Evolutionary conservation across 1,140 invertebrate genomes (phyloP).

Genomic region (Scaptomyza graminum): DNA sequence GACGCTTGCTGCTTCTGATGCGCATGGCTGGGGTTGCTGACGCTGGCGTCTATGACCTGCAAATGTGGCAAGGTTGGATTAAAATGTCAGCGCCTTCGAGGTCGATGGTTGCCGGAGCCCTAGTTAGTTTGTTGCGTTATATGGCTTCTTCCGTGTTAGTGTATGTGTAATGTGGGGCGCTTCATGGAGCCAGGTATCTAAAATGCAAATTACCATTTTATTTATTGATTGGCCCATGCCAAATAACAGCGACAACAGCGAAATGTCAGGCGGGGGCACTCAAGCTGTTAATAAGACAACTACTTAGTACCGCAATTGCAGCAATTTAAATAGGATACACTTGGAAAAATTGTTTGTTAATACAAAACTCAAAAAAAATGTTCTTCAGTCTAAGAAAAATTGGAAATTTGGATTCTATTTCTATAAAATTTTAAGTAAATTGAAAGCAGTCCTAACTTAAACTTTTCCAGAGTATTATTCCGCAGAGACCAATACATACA

Average conservation of each 20-base stretch:
- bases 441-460: too few relatives aligned
- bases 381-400: too few relatives aligned
- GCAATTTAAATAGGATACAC: not conserved
- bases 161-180: conserved; percentile 5
- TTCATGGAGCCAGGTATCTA: conserved; percentile 27
- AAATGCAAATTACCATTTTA: conserved; percentile 64
- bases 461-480: not conserved
- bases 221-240: conserved; percentile 57
- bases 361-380: too few relatives aligned
- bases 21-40: conserved; percentile 28
- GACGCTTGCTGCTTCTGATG: conserved; percentile 50
- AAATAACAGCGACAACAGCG: not conserved
- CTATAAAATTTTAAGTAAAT: too few relatives aligned
- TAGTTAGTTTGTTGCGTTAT: conserved; percentile 55
- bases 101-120: conserved; percentile 9
- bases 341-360: not conserved
- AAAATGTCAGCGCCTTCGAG: conserved; percentile 11
- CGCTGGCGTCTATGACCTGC: conserved; percentile 53
- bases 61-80: conserved; percentile 57
- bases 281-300: conserved; percentile 60
- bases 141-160: conserved; percentile 70
- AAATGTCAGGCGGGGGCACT: conserved; percentile 39
- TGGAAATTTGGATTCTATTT: too few relatives aligned
- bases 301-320: not conserved
- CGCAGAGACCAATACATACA: not conserved